A percentile compares a stretch with the other conserved stretches of the same genome.
phyloP scores from a whole-genome alignment of 2,888 invertebrate species.

The Mycalesis mineus region DNA sequence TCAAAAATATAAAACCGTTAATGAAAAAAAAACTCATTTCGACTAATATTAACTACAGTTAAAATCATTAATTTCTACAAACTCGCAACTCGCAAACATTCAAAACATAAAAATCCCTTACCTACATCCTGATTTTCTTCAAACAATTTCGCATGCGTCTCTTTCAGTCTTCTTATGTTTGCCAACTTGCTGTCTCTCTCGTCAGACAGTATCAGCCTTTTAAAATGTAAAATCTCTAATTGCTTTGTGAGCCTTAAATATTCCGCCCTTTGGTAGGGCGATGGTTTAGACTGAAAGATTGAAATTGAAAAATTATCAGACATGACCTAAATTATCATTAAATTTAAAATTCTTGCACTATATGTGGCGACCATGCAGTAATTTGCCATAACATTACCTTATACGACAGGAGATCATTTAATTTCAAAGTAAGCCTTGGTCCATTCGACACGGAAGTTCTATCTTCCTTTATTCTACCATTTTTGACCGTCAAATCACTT shows the following conservation, averaged over 20 bases:
- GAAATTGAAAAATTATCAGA: not conserved
- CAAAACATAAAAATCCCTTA: slow-evolving; percentile 47
- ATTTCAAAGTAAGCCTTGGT: slow-evolving; percentile 61
- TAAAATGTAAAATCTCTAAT: slow-evolving; percentile 83
- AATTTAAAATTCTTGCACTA: too few relatives aligned
- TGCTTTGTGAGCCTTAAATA: slow-evolving; percentile 81
- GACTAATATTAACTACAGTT: too few relatives aligned
- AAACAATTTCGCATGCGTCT: slow-evolving; percentile 78
- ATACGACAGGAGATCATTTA: slow-evolving; percentile 71
- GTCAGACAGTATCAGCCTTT: slow-evolving; percentile 82
- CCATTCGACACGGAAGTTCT: slow-evolving; percentile 55
- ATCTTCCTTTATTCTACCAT: slow-evolving; percentile 57
- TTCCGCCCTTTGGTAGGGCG: slow-evolving; percentile 80
- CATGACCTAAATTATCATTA: too few relatives aligned
- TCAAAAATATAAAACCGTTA: slow-evolving; percentile 17
- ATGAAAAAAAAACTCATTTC: too few relatives aligned
- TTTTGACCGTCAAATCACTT: slow-evolving; percentile 48
- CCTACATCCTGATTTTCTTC: slow-evolving; percentile 85
- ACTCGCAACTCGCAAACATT: not conserved
- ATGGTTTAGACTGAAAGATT: slow-evolving; percentile 75
- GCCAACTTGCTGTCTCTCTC: slow-evolving; percentile 83
- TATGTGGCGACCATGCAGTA: not conserved
- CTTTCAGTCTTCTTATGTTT: slow-evolving; percentile 80
- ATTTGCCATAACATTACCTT: slow-evolving; percentile 44
- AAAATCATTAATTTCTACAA: too few relatives aligned